These are phyloP conservation scores for Phacellophora camtschatica DNA, from an alignment of 30 jellyfish, hydroid and myxozoan species.

Conservation along the genomic window DNA sequence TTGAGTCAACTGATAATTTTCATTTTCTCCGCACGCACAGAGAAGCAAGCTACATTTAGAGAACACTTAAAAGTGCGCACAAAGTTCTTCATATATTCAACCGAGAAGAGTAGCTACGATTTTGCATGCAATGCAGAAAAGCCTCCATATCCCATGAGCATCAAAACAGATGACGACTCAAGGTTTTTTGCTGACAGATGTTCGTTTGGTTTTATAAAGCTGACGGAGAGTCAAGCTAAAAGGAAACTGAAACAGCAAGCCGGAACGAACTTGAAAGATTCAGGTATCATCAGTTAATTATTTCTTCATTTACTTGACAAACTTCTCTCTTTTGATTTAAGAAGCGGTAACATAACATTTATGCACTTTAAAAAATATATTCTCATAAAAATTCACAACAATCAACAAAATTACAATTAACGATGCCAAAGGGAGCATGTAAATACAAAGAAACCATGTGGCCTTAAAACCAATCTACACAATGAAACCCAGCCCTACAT, in stretches of 20 bases:
- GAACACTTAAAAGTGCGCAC: constrained; percentile 70
- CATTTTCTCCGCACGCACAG: too few relatives aligned
- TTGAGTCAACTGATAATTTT: too few relatives aligned
- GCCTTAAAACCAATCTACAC: too few relatives aligned
- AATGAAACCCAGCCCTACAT: too few relatives aligned
- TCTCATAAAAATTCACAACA: too few relatives aligned
- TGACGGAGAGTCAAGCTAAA: constrained; percentile 42
- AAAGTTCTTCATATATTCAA: constrained; percentile 18
- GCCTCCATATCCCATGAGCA: constrained; percentile 58
- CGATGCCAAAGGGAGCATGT: too few relatives aligned
- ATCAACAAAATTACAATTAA: too few relatives aligned
- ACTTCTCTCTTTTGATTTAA: too few relatives aligned
- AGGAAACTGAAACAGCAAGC: constrained; percentile 26
- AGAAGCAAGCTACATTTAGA: constrained; percentile 47
- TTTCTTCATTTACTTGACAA: too few relatives aligned
- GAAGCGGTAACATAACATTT: too few relatives aligned
- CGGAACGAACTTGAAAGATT: constrained; percentile 17
- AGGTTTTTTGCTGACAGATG: constrained; percentile 74
- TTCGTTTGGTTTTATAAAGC: constrained; percentile 53
- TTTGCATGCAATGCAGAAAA: constrained; percentile 59
- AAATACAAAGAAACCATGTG: too few relatives aligned
- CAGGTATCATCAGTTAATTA: not conserved
- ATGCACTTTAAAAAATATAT: too few relatives aligned
- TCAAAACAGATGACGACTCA: constrained; percentile 62
- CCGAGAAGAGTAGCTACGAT: constrained; percentile 45